These are phyloP conservation scores for Synanceia verrucosa DNA, from an alignment of 2,797 vertebrate genomes.

Conservation along the genomic window DNA sequence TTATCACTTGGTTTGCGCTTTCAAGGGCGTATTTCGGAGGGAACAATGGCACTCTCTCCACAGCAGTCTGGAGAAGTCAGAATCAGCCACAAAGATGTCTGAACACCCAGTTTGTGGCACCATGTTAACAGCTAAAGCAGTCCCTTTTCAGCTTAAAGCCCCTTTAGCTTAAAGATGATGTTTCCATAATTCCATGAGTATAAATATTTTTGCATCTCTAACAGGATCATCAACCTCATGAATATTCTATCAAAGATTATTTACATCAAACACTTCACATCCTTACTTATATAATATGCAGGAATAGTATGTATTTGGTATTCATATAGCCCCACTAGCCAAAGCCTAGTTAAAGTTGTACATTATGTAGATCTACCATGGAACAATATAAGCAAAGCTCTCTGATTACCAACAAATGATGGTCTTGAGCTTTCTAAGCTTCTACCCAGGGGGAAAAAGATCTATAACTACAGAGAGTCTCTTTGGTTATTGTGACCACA, in stretches of 20 bases:
- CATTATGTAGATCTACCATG: too few species aligned
- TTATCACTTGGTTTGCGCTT: constrained; percentile 26
- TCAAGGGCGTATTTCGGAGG: constrained; percentile 47
- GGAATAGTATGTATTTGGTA: neutral
- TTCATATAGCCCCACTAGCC: neutral
- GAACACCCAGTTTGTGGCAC: neutral
- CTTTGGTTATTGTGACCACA: constrained; percentile 19
- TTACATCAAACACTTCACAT: constrained; percentile 11
- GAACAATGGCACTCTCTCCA: constrained; percentile 35
- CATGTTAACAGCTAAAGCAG: neutral
- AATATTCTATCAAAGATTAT: constrained; percentile 37
- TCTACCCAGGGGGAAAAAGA: neutral
- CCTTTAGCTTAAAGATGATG: constrained; percentile 9
- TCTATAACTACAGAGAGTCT: neutral
- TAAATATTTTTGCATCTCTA: constrained; percentile 16
- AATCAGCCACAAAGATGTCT: constrained; percentile 21
- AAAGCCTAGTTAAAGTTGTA: neutral
- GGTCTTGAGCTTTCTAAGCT: neutral
- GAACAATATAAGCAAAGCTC: neutral
- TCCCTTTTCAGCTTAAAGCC: neutral
- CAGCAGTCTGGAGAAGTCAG: constrained; percentile 38
- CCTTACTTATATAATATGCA: neutral
- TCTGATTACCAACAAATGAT: neutral
- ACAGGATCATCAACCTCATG: constrained; percentile 15
- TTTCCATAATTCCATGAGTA: constrained; percentile 31